phyloP scores from a whole-genome alignment of 2,888 invertebrate species.

The Drosophila ustulata region DNA sequence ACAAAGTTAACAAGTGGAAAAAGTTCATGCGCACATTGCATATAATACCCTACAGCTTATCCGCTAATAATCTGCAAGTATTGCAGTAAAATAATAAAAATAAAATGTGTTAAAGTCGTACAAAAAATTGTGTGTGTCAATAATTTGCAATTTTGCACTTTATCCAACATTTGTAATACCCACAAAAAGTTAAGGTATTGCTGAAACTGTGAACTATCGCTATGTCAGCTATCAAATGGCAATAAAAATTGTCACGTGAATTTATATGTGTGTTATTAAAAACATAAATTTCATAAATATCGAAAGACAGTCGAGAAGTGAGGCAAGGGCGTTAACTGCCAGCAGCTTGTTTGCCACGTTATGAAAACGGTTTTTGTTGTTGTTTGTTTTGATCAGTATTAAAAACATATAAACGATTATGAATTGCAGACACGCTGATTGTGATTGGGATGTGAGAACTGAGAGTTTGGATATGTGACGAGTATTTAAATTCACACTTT shows the following conservation, averaged over 20 bases:
- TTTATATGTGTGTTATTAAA: conserved; percentile 29
- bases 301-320: neutral
- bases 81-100: no score
- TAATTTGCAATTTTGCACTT: neutral
- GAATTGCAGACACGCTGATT: conserved; percentile 10
- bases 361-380: conserved; percentile 5
- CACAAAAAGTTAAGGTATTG: neutral
- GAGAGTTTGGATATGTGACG: neutral
- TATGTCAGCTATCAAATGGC: conserved; percentile 33
- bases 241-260: conserved; percentile 20
- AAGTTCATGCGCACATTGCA: neutral
- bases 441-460: neutral
- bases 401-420: conserved; percentile 40
- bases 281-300: conserved; percentile 26
- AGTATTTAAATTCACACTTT: conserved; percentile 7
- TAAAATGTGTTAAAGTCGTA: no score
- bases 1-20: conserved; percentile 18
- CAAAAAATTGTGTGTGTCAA: no score
- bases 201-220: neutral
- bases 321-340: conserved; percentile 21
- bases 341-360: conserved; percentile 35
- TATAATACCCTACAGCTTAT: neutral
- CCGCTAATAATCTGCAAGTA: no score
- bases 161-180: neutral
- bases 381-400: conserved; percentile 16